Percentiles rank a stretch among this genome's conserved stretches.
These are phyloP conservation scores for Rhingia rostrata DNA, from an alignment of 2,888 invertebrate genomes.

Conservation along the genomic window DNA sequence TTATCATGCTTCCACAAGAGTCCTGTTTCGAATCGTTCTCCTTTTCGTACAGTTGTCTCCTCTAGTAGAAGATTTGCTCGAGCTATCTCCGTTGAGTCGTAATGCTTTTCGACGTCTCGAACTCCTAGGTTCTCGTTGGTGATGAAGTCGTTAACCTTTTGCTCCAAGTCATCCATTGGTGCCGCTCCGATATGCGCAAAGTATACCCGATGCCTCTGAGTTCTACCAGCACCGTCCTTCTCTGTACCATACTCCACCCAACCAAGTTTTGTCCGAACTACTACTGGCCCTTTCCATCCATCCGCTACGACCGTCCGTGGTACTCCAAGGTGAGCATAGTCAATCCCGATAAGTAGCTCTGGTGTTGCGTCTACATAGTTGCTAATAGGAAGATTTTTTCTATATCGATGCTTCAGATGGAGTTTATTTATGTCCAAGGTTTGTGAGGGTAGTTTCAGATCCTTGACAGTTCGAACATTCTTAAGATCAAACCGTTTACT, in stretches of 20 bases:
- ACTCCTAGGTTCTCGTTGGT: constrained; percentile 4
- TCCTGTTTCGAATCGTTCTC: constrained; percentile 36
- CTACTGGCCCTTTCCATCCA: constrained; percentile 35
- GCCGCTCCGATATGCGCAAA: background rate
- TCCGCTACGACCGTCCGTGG: constrained; percentile 7
- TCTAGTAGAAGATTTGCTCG: constrained; percentile 19
- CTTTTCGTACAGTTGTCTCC: constrained; percentile 12
- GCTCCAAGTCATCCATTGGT: background rate
- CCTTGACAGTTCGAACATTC: constrained; percentile 51
- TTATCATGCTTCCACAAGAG: constrained; percentile 41
- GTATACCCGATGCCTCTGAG: background rate
- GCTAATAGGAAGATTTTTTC: background rate
- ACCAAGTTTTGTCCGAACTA: constrained; percentile 25
- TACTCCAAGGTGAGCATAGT: constrained; percentile 31
- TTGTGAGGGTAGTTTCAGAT: constrained; percentile 46
- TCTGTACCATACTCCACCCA: constrained; percentile 32
- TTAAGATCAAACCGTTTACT: constrained; percentile 37
- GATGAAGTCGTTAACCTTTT: background rate
- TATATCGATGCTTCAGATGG: constrained; percentile 31
- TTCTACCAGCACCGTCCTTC: background rate
- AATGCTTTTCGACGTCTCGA: constrained; percentile 10
- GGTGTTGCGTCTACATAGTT: constrained; percentile 27
- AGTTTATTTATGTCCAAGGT: constrained; percentile 34
- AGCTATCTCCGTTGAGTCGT: constrained; percentile 1
- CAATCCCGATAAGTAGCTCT: constrained; percentile 47